Conservation (phyloP, 2,888 invertebrate genomes). For the Microplitis manilae region DNA sequence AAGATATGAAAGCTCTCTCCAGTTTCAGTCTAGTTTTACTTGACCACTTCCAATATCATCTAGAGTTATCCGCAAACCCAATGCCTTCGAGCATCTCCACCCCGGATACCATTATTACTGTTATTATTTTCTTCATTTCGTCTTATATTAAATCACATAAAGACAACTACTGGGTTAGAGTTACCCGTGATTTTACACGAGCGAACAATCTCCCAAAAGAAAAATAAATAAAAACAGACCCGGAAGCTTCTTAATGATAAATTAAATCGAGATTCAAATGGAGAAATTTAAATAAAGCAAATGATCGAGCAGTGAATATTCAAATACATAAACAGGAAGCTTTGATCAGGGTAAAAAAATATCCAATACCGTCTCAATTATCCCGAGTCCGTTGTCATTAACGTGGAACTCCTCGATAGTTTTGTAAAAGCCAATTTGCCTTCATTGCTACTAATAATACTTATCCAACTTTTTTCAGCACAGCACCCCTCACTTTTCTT, state of each 20-base stretch:
- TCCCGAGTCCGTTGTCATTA: neutral
- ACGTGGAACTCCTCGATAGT: conserved; percentile 6
- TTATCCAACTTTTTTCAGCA: conserved; percentile 29
- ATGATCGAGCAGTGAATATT: neutral
- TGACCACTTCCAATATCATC: conserved; percentile 23
- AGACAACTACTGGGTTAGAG: neutral
- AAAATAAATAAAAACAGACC: neutral
- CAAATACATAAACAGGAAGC: neutral
- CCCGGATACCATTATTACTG: conserved; percentile 31
- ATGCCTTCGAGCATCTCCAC: neutral
- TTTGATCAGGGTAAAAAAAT: neutral
- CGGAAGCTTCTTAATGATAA: neutral
- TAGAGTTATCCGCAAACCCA: conserved; percentile 4
- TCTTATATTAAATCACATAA: conserved; percentile 16
- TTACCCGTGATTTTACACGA: neutral
- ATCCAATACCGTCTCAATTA: neutral
- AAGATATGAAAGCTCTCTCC: conserved; percentile 31
- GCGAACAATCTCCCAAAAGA: neutral
- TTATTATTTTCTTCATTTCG: conserved; percentile 63
- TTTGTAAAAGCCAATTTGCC: conserved; percentile 52
- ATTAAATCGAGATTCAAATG: neutral
- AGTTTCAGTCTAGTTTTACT: conserved; percentile 29
- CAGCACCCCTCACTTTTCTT: too few relatives aligned
- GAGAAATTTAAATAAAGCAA: neutral
- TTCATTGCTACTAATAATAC: conserved; percentile 44